Evolutionary conservation across 2,888 invertebrate species (phyloP), one percentile per base, ranked within the genome.

Genomic region (Tipula lateralis): DNA sequence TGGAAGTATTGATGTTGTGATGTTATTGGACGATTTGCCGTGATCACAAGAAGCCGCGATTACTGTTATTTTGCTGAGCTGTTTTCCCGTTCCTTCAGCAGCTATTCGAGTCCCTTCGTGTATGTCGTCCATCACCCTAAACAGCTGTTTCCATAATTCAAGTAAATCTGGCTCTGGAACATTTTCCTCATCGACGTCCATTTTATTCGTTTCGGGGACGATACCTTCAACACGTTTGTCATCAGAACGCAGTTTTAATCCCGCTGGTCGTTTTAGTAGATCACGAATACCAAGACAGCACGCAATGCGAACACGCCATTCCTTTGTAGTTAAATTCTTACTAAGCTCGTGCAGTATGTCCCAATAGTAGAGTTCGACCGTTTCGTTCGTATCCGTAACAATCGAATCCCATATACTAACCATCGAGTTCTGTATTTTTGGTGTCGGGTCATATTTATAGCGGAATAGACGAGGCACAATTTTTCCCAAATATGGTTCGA

Each of bases 81-180:
- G 91, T 86, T 91, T 92, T 0, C 94, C 93, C 0, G 96, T 94
- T 85, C 93, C 93, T 5, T 92, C 93, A 3, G 96, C 96, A 0
- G 95, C 93, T 85, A 93, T 91, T 84, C 97, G 90, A 0, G 96
- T 96, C 29, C 94, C 95, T 88, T 96, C 97, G 89, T 98, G 98
- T 87, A 97, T 96, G 89, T 98, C 98, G 89, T 98, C 98, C 94
- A 97, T 95, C 0, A 98, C 97, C 24, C 97, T 91, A 89, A 98
- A 96, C 86, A 97, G 90, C 88, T 95, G 94, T 36, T 92, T 91
- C 97, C 97, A 97, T 0, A 90, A 86, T 84, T 89, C 89, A 1
- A 88, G 87, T 0, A 90, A 86, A 86, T 90, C 90, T 0, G 90
- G 90, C 85, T 90, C 90, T 0, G 89, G 89, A 19, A 89, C 87